phyloP scores from a whole-genome alignment of 2,113 vertebrate genomes.

The Crotophaga sulcirostris region DNA sequence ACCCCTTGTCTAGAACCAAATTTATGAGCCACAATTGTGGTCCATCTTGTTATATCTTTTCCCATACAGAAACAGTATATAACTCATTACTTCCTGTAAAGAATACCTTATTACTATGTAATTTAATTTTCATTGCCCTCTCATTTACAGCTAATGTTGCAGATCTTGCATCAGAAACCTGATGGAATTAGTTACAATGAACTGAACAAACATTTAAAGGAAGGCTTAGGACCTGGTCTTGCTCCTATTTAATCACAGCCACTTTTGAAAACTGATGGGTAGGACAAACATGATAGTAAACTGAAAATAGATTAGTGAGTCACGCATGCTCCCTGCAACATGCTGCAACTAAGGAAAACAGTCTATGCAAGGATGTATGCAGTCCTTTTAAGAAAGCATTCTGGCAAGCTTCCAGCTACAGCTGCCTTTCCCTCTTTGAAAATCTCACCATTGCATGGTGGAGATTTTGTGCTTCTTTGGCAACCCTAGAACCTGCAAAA shows the following conservation, averaged over 20 bases:
- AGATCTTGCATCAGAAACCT: not conserved
- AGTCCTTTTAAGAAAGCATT: not conserved
- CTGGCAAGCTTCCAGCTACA: not conserved
- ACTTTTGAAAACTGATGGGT: not conserved
- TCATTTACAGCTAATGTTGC: not conserved
- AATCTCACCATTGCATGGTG: not conserved
- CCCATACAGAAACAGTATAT: not conserved
- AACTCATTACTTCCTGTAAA: not conserved
- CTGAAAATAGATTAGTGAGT: not conserved
- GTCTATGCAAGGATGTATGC: not conserved
- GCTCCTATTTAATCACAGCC: not conserved
- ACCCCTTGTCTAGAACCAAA: not conserved
- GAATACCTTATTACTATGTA: not conserved
- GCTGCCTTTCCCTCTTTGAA: constrained; percentile 15
- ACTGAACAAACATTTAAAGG: not conserved
- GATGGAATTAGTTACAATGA: not conserved
- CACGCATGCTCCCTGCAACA: not conserved
- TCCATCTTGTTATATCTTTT: not conserved
- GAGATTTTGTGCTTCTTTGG: not conserved
- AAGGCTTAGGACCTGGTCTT: not conserved
- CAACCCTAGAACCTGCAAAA: constrained; percentile 21
- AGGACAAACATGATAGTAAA: not conserved
- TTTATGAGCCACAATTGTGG: not conserved
- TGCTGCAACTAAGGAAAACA: not conserved
- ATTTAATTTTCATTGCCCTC: not conserved